Evolutionary conservation across 2,888 invertebrate genomes (phyloP).

Genomic region (Hofmannophila pseudospretella): DNA sequence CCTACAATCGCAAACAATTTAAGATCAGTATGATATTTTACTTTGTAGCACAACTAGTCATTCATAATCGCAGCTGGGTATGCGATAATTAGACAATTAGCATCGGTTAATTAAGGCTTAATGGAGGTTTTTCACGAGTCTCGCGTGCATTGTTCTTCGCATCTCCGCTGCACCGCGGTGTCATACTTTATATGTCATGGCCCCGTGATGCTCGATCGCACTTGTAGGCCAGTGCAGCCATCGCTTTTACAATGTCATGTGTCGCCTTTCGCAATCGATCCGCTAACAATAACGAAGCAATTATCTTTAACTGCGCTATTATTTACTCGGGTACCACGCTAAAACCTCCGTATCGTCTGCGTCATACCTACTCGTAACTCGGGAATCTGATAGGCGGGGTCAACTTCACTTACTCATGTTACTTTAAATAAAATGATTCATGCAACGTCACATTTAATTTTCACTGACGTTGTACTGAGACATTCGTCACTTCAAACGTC

Average conservation of each 20-base stretch:
- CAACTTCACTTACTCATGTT: too few relatives aligned
- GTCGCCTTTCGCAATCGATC: slow-evolving; percentile 63
- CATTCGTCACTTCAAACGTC: slow-evolving; percentile 35
- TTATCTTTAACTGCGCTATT: slow-evolving; percentile 32
- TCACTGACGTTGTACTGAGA: slow-evolving; percentile 6
- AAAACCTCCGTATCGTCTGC: not conserved
- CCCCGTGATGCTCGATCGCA: slow-evolving; percentile 63
- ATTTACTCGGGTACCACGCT: slow-evolving; percentile 8
- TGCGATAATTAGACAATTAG: slow-evolving; percentile 2
- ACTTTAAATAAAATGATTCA: slow-evolving; percentile 4
- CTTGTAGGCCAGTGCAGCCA: slow-evolving; percentile 59
- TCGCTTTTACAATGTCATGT: slow-evolving; percentile 73
- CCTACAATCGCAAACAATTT: too few relatives aligned
- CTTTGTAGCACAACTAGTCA: not conserved
- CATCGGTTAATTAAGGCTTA: slow-evolving; percentile 12
- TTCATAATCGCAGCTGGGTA: too few relatives aligned
- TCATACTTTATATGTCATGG: slow-evolving; percentile 15
- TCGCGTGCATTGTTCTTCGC: slow-evolving; percentile 51
- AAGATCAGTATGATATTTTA: not conserved
- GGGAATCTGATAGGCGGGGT: not conserved
- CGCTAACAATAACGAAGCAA: slow-evolving; percentile 48
- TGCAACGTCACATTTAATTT: not conserved
- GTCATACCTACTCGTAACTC: slow-evolving; percentile 2
- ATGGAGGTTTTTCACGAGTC: slow-evolving; percentile 32
- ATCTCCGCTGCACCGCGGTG: slow-evolving; percentile 23